These are phyloP conservation scores for Aphis gossypii DNA, from an alignment of 1,140 invertebrate species.

Conservation along the genomic window DNA sequence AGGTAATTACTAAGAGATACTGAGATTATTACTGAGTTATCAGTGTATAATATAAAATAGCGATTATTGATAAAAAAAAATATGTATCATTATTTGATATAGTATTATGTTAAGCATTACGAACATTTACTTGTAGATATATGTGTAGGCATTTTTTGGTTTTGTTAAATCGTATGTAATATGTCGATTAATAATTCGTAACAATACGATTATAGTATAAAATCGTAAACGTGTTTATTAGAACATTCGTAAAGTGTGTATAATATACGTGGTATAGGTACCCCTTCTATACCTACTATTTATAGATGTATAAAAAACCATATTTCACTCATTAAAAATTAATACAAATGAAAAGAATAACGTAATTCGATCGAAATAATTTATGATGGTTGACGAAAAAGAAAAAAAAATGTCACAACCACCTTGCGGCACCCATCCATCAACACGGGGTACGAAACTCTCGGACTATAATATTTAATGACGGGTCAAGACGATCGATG, in stretches of 20 bases:
- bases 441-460: background rate
- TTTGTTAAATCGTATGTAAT: background rate
- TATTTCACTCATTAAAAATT: background rate
- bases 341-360: slow-evolving; percentile 5
- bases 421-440: background rate
- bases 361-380: background rate
- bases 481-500: slow-evolving; percentile 26
- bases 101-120: background rate
- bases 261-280: too few relatives aligned
- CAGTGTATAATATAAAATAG: too few relatives aligned
- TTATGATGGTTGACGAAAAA: background rate
- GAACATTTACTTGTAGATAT: background rate
- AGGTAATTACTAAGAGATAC: too few relatives aligned
- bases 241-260: too few relatives aligned
- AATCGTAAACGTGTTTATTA: background rate
- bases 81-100: too few relatives aligned
- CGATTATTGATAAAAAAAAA: too few relatives aligned
- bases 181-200: background rate
- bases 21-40: too few relatives aligned
- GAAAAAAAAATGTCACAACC: background rate
- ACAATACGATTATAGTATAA: background rate
- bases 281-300: background rate
- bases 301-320: background rate
- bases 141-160: background rate
- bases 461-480: background rate